Percentiles rank a stretch among this genome's conserved stretches.
Conservation (phyloP, 2,113 vertebrate species). For the Promerops cafer region DNA sequence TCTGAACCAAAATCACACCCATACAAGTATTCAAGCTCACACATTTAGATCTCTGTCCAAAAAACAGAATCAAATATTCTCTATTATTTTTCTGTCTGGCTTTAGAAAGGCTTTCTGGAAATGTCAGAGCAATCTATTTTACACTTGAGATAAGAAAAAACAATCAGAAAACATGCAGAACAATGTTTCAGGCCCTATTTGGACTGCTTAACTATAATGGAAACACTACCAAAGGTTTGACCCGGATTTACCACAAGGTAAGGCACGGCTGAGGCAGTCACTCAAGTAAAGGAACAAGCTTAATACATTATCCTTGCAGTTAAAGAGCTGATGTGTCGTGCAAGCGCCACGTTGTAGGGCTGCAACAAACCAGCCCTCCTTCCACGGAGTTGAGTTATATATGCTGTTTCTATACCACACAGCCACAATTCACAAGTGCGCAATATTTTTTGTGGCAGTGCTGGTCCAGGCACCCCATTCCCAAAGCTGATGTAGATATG, state of each 20-base stretch:
- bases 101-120: conserved; percentile 34
- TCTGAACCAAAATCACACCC: conserved; percentile 34
- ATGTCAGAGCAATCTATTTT: conserved; percentile 28
- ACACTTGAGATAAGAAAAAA: conserved; percentile 24
- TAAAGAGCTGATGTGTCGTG: not conserved
- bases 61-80: conserved; percentile 28
- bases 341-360: not conserved
- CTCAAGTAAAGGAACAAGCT: not conserved
- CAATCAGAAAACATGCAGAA: not conserved
- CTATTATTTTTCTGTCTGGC: conserved; percentile 37
- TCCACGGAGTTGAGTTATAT: not conserved
- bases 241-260: not conserved
- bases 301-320: not conserved
- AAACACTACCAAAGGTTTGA: not conserved
- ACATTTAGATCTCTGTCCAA: conserved; percentile 31
- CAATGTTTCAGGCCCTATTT: conserved; percentile 4
- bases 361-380: not conserved
- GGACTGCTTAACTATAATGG: not conserved
- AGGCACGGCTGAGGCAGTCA: not conserved
- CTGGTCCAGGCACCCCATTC: not conserved
- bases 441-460: not conserved
- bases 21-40: conserved; percentile 30
- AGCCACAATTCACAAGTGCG: not conserved
- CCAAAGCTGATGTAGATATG: not conserved
- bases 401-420: not conserved